These are phyloP conservation scores for Nibea albiflora DNA, from an alignment of 2,113 vertebrate genomes.

Conservation along the genomic window DNA sequence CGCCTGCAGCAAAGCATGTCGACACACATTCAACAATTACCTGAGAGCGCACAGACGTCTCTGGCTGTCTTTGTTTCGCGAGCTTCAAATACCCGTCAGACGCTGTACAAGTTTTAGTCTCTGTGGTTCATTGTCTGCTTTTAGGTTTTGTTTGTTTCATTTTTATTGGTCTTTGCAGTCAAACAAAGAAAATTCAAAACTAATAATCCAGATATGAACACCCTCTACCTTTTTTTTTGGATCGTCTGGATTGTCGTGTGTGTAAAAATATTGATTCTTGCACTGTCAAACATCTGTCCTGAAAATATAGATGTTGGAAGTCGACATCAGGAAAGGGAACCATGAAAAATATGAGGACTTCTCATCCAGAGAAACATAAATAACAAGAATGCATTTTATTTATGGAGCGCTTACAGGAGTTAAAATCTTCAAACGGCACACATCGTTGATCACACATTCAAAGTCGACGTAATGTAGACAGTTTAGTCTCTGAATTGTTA, in stretches of 20 bases:
- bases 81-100: neutral
- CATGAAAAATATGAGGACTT: no score
- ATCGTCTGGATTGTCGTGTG: no score
- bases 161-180: neutral
- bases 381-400: no score
- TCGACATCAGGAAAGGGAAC: neutral
- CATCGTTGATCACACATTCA: no score
- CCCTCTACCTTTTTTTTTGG: no score
- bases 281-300: neutral
- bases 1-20: conserved; percentile 63
- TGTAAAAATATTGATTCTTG: neutral
- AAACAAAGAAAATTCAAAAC: neutral
- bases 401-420: no score
- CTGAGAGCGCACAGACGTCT: conserved; percentile 20
- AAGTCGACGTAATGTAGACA: no score
- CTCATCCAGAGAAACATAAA: neutral
- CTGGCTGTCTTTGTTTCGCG: neutral
- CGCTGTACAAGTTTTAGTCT: neutral
- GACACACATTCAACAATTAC: conserved; percentile 47
- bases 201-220: neutral
- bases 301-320: neutral
- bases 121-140: neutral
- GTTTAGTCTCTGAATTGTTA: no score
- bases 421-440: no score
- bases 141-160: neutral